These are phyloP conservation scores for Mormyrus iriodes DNA, from an alignment of 2,113 vertebrate genomes.

Conservation along the genomic window DNA sequence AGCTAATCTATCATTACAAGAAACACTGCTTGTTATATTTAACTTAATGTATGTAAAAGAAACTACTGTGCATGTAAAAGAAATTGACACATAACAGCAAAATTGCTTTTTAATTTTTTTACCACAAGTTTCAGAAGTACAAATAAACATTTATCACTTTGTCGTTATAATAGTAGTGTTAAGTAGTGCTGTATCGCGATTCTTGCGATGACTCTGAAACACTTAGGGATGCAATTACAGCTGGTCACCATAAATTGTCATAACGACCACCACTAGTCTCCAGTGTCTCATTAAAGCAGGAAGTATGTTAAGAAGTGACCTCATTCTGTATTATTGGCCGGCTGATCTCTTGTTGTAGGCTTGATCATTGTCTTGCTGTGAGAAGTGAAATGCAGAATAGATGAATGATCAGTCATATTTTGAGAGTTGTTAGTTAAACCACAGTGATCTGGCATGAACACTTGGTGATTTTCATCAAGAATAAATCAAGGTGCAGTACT, in stretches of 20 bases:
- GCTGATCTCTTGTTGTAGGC: not conserved
- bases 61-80: too few species aligned
- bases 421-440: not conserved
- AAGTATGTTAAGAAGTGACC: not conserved
- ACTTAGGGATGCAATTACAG: not conserved
- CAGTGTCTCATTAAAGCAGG: slow-evolving; percentile 8
- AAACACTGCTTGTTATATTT: not conserved
- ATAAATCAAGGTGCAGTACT: not conserved
- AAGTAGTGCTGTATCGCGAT: not conserved
- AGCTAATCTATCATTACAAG: not conserved
- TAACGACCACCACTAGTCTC: not conserved
- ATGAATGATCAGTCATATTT: too few species aligned
- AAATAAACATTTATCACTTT: not conserved
- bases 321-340: not conserved
- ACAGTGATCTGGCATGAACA: not conserved
- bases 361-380: not conserved
- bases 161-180: not conserved
- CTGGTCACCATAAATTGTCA: not conserved
- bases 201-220: not conserved
- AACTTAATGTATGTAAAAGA: not conserved
- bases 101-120: too few species aligned
- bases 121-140: not conserved
- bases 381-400: not conserved
- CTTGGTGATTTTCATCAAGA: not conserved
- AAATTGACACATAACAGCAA: too few species aligned